Percentiles rank a stretch among this genome's conserved stretches.
phyloP scores from a whole-genome alignment of 1,140 invertebrate genomes.

The Druon quercuslanigerum region DNA sequence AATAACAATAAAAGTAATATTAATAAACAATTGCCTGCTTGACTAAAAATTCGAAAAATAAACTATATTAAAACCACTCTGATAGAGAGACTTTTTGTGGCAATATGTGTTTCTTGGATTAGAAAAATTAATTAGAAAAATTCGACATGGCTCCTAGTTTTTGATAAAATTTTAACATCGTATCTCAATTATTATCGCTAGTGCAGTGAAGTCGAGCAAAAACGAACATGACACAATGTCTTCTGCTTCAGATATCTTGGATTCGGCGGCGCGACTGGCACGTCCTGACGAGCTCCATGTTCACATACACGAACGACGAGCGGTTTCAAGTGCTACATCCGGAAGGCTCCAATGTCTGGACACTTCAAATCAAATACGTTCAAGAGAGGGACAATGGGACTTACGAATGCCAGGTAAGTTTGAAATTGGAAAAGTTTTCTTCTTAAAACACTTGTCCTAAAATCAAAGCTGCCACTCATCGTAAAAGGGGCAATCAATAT shows the following conservation, averaged over 20 bases:
- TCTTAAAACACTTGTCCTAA: background rate
- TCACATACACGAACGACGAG: conserved; percentile 94
- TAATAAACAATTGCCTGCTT: too few species aligned
- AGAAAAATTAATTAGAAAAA: too few species aligned
- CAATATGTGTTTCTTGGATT: too few species aligned
- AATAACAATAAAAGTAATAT: too few species aligned
- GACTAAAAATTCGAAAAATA: too few species aligned
- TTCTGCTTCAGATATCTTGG: conserved; percentile 87
- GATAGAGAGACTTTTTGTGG: too few species aligned
- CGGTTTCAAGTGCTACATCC: conserved; percentile 87
- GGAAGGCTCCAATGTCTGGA: conserved; percentile 89
- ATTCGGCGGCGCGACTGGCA: conserved; percentile 93
- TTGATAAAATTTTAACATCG: conserved; percentile 7
- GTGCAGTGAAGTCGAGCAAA: conserved; percentile 20
- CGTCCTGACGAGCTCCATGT: conserved; percentile 91
- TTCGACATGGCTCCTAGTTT: too few species aligned
- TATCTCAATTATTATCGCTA: conserved; percentile 10
- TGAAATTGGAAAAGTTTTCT: conserved; percentile 24
- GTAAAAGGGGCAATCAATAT: too few species aligned
- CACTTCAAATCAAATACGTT: conserved; percentile 94
- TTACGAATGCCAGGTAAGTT: conserved; percentile 95
- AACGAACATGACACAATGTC: conserved; percentile 34
- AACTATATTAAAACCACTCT: too few species aligned
- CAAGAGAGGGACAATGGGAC: conserved; percentile 93
- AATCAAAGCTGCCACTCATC: background rate